Evolutionary conservation across 2,888 invertebrate genomes (phyloP), one percentile per base, ranked within the genome.

Genomic region (Eupithecia subfuscata): DNA sequence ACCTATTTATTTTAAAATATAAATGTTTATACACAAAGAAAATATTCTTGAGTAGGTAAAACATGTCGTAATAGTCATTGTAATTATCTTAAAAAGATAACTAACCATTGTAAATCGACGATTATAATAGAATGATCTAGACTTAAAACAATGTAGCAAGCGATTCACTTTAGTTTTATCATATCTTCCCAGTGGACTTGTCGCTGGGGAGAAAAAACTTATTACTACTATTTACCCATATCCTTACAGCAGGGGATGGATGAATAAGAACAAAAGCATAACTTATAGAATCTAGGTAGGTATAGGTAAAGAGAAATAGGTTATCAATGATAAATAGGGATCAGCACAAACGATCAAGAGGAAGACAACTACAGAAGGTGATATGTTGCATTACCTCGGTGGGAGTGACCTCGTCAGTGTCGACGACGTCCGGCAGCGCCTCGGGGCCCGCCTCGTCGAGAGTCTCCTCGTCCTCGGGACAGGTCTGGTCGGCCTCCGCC

Each of bases 401-500:
- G 63, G 95, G 95, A 22, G 95, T 94, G 79, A 89, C 91, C 81
- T 95, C 95, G 73, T 95, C 95, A 22, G 94, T 92, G 86, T 95
- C 95, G 69, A 95, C 92, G 73, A 94, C 93, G 82, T 95, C 95
- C 2, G 95, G 95, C 60, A 95, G 87, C 65, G 88, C 87, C 65
- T 92, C 94, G 0, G 89, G 87, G 12, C 82, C 87, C 48, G 82
- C 82, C 73, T 88, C 91, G 48, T 88, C 87, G 25, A 83, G 83
- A 22, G 75, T 84, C 30, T 77, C 83, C 18, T 89, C 90, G 25
- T 85, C 87, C 30, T 81, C 78, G 70, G 92, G 95, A 82, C 97
- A 95, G 72, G 97, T 96, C 89, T 97, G 97, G 92, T 97, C 97
- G 14, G 97, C 97, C 90, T 97, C 97, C 0, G 97, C 97, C 80